Percentiles rank a stretch among this genome's conserved stretches.
Evolutionary conservation across 2,113 vertebrate genomes (phyloP).

Genomic region (Bos javanicus): DNA sequence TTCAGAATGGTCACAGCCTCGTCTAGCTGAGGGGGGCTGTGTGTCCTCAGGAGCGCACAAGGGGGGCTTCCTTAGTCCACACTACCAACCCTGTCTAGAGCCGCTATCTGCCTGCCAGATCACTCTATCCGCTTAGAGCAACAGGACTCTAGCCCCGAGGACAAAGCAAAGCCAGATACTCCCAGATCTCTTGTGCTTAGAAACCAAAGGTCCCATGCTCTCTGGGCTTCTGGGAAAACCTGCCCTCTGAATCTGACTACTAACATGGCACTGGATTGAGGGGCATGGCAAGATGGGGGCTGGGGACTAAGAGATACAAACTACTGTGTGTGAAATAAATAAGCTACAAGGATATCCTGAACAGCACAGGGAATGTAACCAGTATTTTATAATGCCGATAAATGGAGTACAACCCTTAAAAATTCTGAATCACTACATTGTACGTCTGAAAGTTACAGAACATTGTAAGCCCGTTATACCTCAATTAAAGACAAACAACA

Average conservation of each 20-base stretch:
- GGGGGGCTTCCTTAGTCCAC: neutral
- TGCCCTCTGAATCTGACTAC: neutral
- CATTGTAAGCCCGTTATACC: neutral
- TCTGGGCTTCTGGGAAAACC: neutral
- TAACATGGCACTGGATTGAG: neutral
- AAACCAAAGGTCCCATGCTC: neutral
- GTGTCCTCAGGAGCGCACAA: neutral
- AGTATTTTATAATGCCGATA: neutral
- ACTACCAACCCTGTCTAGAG: neutral
- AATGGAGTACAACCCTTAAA: neutral
- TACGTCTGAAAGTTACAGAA: neutral
- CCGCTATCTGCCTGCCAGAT: too few species aligned
- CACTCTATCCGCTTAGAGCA: neutral
- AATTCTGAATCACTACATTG: neutral
- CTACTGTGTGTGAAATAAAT: neutral
- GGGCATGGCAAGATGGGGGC: neutral
- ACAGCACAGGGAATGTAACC: neutral
- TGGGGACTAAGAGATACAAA: neutral
- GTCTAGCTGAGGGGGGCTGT: neutral
- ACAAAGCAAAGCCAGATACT: neutral
- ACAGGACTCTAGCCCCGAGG: neutral
- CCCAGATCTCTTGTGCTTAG: neutral
- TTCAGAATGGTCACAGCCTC: neutral
- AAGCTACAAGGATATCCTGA: neutral
- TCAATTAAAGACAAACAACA: neutral